Evolutionary conservation across 2,797 vertebrate genomes (phyloP).

Genomic region (Eospalax fontanierii): DNA sequence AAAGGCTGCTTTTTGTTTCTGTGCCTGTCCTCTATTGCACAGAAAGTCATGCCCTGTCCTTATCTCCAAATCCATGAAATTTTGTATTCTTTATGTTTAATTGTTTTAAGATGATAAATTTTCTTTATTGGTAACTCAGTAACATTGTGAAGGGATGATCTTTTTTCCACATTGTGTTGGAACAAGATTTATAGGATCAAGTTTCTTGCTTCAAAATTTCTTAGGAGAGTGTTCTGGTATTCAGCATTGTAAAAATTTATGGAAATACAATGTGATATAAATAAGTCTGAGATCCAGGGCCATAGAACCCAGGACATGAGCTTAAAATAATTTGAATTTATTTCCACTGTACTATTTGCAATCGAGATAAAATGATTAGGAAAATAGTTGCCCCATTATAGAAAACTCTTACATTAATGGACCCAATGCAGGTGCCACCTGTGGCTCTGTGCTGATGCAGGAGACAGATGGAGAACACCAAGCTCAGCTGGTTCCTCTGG

Average conservation of each 20-base stretch:
- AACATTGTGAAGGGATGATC: background rate
- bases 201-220: background rate
- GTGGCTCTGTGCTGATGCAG: background rate
- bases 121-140: background rate
- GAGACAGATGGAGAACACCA: background rate
- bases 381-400: constrained; percentile 37
- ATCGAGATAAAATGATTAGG: constrained; percentile 2
- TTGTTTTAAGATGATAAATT: background rate
- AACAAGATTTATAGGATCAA: background rate
- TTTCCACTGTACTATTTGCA: constrained; percentile 28
- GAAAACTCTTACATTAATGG: constrained; percentile 42
- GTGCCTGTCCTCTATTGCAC: background rate
- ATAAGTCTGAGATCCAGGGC: background rate
- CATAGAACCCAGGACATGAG: background rate
- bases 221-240: constrained; percentile 7
- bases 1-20: constrained; percentile 8
- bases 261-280: background rate
- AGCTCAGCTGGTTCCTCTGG: background rate
- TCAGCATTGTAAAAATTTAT: background rate
- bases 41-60: background rate
- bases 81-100: constrained; percentile 27
- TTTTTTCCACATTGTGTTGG: background rate
- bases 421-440: constrained; percentile 3
- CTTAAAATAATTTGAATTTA: constrained; percentile 47
- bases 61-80: background rate